Evolutionary conservation across 2,113 vertebrate species (phyloP).

Genomic region (Marcusenius ussheri): DNA sequence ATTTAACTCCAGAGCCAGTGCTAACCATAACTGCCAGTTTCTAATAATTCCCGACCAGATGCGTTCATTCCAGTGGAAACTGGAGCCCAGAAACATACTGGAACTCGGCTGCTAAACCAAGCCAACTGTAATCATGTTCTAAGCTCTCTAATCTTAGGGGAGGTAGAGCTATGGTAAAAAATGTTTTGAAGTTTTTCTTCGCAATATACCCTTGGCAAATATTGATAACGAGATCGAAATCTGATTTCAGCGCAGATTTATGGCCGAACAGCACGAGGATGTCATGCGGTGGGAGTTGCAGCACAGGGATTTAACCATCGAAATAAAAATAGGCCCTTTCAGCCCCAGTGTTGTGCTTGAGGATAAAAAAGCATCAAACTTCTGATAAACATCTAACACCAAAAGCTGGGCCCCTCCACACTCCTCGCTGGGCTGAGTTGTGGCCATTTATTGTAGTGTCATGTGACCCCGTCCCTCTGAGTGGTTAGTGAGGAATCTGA

Average conservation of each 20-base stretch:
- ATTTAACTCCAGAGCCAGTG: conserved; percentile 15
- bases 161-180: conserved; percentile 11
- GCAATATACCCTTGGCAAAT: conserved; percentile 13
- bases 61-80: conserved; percentile 13
- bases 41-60: conserved; percentile 20
- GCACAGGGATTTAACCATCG: neutral
- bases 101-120: neutral
- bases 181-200: conserved; percentile 21
- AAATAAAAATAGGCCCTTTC: conserved; percentile 1
- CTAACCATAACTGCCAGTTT: conserved; percentile 16
- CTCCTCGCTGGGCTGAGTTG: neutral
- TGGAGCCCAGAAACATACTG: conserved; percentile 20
- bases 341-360: conserved; percentile 33
- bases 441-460: neutral
- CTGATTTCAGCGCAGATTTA: conserved; percentile 7
- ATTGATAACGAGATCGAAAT: conserved; percentile 8
- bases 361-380: conserved; percentile 2
- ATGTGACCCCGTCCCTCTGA: neutral
- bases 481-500: neutral
- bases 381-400: neutral
- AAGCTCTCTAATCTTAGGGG: conserved; percentile 16
- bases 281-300: neutral
- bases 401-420: neutral
- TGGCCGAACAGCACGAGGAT: neutral
- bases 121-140: conserved; percentile 14